Evolutionary conservation across 2,888 invertebrate species (phyloP), one percentile per base, ranked within the genome.

Genomic region (Sisyra nigra): DNA sequence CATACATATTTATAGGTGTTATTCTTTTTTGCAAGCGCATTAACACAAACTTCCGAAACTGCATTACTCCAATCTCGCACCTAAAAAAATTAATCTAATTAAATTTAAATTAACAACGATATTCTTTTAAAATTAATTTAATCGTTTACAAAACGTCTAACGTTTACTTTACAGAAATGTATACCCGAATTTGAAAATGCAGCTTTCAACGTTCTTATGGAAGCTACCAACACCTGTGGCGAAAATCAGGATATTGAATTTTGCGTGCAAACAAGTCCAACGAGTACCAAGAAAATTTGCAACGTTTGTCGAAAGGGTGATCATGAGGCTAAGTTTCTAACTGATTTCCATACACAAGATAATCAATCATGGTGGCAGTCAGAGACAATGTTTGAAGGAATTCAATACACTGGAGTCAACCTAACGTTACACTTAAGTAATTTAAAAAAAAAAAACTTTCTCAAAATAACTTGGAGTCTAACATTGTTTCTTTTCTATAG

Each of bases 301-400:
- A 82, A 85, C 54, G 66, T 72, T 45, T 96, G 94, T 61, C 76
- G 69, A 54, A 69, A 68, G 6, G 68, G 70, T 18, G 71, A 78
- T 48, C 86, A 87, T 57, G 72, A 79, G 37, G 69, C 85, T 11
- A 63, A 71, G 41, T 88, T 74, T 61, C 71, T 97, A 52, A 97
- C 96, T 3, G 97, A 98, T 62, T 72, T 86, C 55, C 88, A 94
- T 59, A 87, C 86, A 59, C 80, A 81, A 48, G 84, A 87, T 51
- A 86, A 87, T 57, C 81, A 83, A 50, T 91, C 93, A 1, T 94
- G 91, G 89, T 94, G 94, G 94, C 93, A 94, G 60, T 93, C 93
- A 1, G 93, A 96, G 60, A 97, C 98, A 2, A 94, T 98, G 92
- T 76, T 75, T 55, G 92, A 97, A 56, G 85, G 82, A 18, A 80